Percentiles rank a stretch among this genome's conserved stretches.
Evolutionary conservation across 2,888 invertebrate genomes (phyloP).

Genomic region (Lobophora halterata): DNA sequence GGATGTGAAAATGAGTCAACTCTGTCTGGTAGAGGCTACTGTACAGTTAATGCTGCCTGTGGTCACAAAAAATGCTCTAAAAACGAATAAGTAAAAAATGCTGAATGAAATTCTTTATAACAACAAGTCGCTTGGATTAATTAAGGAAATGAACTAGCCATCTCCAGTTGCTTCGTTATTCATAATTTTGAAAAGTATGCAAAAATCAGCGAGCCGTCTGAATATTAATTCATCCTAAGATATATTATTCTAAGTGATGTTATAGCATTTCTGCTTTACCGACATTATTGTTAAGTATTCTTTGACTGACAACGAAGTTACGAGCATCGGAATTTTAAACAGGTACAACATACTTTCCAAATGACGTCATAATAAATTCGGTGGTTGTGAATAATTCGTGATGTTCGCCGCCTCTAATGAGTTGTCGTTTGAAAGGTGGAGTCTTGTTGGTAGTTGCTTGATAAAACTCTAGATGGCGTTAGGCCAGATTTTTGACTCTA

Average conservation of each 20-base stretch:
- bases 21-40: conserved; percentile 39
- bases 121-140: neutral
- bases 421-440: conserved; percentile 28
- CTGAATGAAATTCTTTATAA: neutral
- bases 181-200: too few relatives aligned
- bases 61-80: conserved; percentile 24
- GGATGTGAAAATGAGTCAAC: conserved; percentile 36
- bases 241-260: neutral
- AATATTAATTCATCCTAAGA: too few relatives aligned
- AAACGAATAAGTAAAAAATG: conserved; percentile 11
- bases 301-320: conserved; percentile 31
- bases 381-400: conserved; percentile 42
- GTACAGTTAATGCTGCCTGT: conserved; percentile 33
- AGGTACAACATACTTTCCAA: conserved; percentile 66
- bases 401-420: conserved; percentile 33
- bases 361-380: conserved; percentile 70
- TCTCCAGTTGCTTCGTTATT: too few relatives aligned
- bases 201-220: too few relatives aligned
- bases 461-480: conserved; percentile 49
- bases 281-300: conserved; percentile 29
- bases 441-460: conserved; percentile 17
- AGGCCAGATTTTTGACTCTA: neutral
- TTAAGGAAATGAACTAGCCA: too few relatives aligned
- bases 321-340: conserved; percentile 60
- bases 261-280: conserved; percentile 36